A percentile compares a stretch with the other conserved stretches of the same genome.
phyloP scores from a whole-genome alignment of 1,140 invertebrate genomes.

The Macrobrachium nipponense region DNA sequence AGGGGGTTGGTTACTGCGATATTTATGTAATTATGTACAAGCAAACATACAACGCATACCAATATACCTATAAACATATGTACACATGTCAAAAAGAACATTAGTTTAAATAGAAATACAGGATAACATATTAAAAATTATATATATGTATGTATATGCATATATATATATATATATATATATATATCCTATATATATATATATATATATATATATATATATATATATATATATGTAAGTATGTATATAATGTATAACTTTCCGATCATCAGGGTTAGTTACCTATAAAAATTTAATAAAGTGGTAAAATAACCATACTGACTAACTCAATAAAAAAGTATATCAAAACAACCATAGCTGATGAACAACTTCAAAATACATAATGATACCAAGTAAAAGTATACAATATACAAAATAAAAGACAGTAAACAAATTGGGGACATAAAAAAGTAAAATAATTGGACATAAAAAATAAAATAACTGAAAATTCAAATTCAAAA shows the following conservation, averaged over 20 bases:
- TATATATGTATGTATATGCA: slow-evolving; percentile 21
- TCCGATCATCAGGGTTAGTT: background rate
- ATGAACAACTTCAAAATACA: no score
- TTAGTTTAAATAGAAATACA: slow-evolving; percentile 9
- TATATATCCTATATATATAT: slow-evolving; percentile 18
- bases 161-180: slow-evolving; percentile 21
- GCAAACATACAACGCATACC: slow-evolving; percentile 10
- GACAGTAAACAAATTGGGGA: no score
- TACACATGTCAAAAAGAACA: slow-evolving; percentile 21
- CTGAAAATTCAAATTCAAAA: no score
- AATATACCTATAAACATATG: slow-evolving; percentile 27
- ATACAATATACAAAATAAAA: no score
- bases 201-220: slow-evolving; percentile 20
- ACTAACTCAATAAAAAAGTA: background rate
- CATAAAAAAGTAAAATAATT: no score
- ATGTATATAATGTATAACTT: background rate
- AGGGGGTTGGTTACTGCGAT: background rate
- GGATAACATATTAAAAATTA: slow-evolving; percentile 8
- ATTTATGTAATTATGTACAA: slow-evolving; percentile 16
- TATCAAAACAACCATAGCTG: no score
- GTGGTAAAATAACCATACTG: background rate
- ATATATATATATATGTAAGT: slow-evolving; percentile 13
- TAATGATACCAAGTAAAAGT: no score
- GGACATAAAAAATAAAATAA: no score
- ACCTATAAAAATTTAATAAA: background rate